phyloP scores from a whole-genome alignment of 2,797 vertebrate genomes.

The Agapornis canus region DNA sequence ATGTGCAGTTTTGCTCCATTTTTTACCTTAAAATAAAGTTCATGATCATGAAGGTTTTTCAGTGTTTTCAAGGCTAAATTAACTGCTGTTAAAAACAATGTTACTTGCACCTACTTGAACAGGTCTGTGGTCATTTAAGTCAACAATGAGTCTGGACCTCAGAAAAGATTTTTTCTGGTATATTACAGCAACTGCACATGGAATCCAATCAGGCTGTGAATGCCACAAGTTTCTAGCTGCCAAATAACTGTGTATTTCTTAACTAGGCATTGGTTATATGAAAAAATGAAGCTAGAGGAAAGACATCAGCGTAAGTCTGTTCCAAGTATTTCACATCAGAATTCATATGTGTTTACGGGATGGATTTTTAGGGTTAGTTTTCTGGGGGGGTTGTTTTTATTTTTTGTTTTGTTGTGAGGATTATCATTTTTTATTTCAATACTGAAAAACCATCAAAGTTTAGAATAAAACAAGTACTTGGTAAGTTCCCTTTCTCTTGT shows the following conservation, averaged over 20 bases:
- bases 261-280: background rate
- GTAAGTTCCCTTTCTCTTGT: background rate
- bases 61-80: background rate
- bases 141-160: background rate
- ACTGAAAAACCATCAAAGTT: background rate
- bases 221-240: background rate
- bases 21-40: background rate
- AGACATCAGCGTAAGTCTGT: background rate
- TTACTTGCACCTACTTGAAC: background rate
- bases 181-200: background rate
- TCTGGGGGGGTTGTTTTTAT: background rate
- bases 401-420: background rate
- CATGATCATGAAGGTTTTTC: background rate
- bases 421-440: background rate
- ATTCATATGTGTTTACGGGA: background rate
- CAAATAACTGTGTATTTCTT: slow-evolving; percentile 1
- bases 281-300: background rate
- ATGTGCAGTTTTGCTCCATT: background rate
- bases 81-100: background rate
- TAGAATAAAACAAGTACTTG: slow-evolving; percentile 30
- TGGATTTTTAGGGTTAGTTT: background rate
- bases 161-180: background rate
- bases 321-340: background rate
- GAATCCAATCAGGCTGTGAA: background rate
- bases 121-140: background rate